Conservation (phyloP, 2,797 vertebrate species). For the Eremophila alpestris region DNA sequence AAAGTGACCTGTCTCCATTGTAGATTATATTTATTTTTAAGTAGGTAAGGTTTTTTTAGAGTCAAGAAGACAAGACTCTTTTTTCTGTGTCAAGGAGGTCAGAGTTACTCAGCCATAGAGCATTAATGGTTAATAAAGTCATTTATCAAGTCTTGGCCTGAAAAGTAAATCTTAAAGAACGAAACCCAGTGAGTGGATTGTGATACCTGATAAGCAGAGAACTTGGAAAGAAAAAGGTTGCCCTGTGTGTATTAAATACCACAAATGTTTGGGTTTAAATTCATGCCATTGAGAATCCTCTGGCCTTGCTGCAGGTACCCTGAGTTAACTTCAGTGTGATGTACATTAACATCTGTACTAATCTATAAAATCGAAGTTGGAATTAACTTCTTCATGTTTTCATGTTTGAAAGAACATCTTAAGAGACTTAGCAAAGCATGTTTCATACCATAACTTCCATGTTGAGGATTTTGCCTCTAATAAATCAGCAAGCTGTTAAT, state of each 20-base stretch:
- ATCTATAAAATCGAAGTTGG: background rate
- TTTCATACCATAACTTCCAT: background rate
- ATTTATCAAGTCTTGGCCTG: slow-evolving; percentile 22
- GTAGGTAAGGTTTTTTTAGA: background rate
- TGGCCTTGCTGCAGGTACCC: background rate
- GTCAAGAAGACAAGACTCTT: background rate
- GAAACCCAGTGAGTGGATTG: background rate
- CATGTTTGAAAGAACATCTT: background rate
- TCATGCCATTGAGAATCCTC: background rate
- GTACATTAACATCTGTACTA: background rate
- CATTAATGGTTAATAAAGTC: slow-evolving; percentile 1
- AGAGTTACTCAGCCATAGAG: slow-evolving; percentile 9
- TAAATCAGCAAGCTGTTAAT: background rate
- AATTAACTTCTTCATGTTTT: background rate
- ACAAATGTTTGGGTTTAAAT: background rate
- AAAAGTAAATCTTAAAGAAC: slow-evolving; percentile 22
- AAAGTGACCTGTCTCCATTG: background rate
- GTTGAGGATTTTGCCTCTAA: background rate
- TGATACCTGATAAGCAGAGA: background rate
- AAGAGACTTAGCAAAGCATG: background rate
- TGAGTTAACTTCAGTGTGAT: slow-evolving; percentile 40
- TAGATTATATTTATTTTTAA: background rate
- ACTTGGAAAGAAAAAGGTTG: background rate
- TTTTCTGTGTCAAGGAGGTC: background rate
- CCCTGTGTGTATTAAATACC: background rate